These are phyloP conservation scores for Drosophila orena DNA, from an alignment of 1,140 invertebrate genomes.

Conservation along the genomic window DNA sequence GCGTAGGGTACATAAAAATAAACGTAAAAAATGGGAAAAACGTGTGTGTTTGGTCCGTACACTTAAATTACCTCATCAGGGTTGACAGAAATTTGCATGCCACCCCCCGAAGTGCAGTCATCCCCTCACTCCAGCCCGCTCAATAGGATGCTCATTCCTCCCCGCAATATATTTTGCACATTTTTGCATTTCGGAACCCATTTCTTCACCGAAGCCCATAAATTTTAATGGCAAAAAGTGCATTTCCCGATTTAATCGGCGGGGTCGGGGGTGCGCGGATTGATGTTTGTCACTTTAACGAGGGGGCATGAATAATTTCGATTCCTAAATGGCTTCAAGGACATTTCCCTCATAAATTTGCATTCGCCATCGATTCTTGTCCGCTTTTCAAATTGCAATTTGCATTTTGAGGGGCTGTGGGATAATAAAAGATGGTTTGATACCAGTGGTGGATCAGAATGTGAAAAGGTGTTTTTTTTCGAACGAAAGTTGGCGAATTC, in stretches of 20 bases:
- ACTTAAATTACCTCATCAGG: conserved; percentile 71
- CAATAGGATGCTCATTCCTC: conserved; percentile 14
- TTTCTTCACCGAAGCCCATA: conserved; percentile 45
- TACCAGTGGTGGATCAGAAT: background rate
- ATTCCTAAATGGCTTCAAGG: conserved; percentile 73
- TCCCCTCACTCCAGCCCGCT: conserved; percentile 7
- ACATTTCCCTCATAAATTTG: conserved; percentile 54
- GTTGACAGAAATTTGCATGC: conserved; percentile 68
- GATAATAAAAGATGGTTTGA: conserved; percentile 4
- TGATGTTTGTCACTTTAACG: conserved; percentile 62
- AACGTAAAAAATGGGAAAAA: conserved; percentile 55
- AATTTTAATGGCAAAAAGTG: conserved; percentile 81
- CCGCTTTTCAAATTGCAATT: conserved; percentile 62
- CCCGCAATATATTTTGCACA: conserved; percentile 35
- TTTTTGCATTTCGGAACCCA: conserved; percentile 52
- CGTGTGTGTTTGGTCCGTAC: conserved; percentile 26
- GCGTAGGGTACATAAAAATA: conserved; percentile 1
- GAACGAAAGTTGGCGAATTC: no score
- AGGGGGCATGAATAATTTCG: conserved; percentile 82
- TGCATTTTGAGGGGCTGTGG: conserved; percentile 9
- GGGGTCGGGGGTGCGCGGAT: conserved; percentile 2
- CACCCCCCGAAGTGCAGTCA: conserved; percentile 49
- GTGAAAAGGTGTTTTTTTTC: background rate
- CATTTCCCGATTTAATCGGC: conserved; percentile 44
- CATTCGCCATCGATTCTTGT: conserved; percentile 39